Percentiles rank a stretch among this genome's conserved stretches.
These are phyloP conservation scores for Drosophila recens DNA, from an alignment of 2,888 invertebrate species.

Conservation along the genomic window DNA sequence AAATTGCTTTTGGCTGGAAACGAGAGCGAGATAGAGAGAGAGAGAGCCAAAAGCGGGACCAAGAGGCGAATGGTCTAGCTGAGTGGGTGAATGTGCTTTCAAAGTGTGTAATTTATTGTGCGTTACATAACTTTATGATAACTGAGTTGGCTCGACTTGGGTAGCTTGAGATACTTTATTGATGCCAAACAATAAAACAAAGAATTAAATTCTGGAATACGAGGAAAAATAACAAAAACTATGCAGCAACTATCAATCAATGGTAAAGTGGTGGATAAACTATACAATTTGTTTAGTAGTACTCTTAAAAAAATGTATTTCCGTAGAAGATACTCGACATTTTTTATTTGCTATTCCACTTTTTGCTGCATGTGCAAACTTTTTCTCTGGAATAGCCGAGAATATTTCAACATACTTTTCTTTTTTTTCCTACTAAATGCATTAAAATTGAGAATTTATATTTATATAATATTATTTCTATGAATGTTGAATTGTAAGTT, in stretches of 20 bases:
- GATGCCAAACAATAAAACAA: slow-evolving; percentile 31
- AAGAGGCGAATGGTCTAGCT: slow-evolving; percentile 20
- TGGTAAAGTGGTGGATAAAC: background rate
- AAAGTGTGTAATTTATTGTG: slow-evolving; percentile 78
- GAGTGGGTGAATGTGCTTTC: slow-evolving; percentile 68
- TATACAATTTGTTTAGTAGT: slow-evolving; percentile 13
- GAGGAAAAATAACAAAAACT: background rate
- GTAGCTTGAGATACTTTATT: slow-evolving; percentile 55
- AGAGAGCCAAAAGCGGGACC: slow-evolving; percentile 1
- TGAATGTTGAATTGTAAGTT: background rate
- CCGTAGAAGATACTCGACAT: background rate
- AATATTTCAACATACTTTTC: background rate
- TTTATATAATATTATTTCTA: background rate
- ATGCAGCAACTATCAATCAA: slow-evolving; percentile 50
- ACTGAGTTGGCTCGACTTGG: slow-evolving; percentile 35
- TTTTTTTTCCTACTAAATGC: background rate
- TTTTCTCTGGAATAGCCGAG: background rate
- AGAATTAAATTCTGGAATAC: slow-evolving; percentile 22
- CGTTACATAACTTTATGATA: slow-evolving; percentile 79
- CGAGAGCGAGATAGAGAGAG: background rate
- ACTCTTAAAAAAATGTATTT: background rate
- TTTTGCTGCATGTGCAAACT: background rate
- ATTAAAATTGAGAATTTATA: background rate
- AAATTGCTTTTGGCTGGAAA: slow-evolving; percentile 69
- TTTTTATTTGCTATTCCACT: background rate